A percentile compares a stretch with the other conserved stretches of the same genome.
Conservation (phyloP, 2,888 invertebrate species). For the Napeogenes inachia region DNA sequence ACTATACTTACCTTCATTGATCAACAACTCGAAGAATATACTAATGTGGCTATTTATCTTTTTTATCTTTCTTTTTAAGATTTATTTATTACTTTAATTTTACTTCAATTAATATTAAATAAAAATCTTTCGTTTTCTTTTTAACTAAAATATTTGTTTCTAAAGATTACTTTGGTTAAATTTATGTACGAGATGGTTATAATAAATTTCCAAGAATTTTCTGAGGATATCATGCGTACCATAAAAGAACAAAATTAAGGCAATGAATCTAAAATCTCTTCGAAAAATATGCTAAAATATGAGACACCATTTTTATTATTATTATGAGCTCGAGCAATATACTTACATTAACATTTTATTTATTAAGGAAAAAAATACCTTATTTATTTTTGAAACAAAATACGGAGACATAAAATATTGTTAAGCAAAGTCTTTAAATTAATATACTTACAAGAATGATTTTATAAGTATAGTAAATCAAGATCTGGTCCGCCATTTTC, state of each 20-base stretch:
- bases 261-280: no score
- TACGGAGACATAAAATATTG: no score
- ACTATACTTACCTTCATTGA: slow-evolving; percentile 54
- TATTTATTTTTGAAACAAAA: no score
- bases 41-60: slow-evolving; percentile 9
- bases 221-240: not conserved
- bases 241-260: not conserved
- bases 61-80: slow-evolving; percentile 12
- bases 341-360: no score
- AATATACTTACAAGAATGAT: no score
- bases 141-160: not conserved
- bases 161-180: not conserved
- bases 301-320: not conserved
- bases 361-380: no score
- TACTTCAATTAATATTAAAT: no score
- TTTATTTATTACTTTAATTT: slow-evolving; percentile 3
- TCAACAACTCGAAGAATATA: slow-evolving; percentile 33
- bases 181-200: not conserved
- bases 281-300: no score
- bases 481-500: slow-evolving; percentile 27
- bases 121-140: no score
- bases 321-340: not conserved
- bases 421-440: no score
- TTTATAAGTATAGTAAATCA: slow-evolving; percentile 21
- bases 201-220: not conserved